phyloP scores from a whole-genome alignment of 2,797 vertebrate genomes.

The Trichosurus vulpecula region DNA sequence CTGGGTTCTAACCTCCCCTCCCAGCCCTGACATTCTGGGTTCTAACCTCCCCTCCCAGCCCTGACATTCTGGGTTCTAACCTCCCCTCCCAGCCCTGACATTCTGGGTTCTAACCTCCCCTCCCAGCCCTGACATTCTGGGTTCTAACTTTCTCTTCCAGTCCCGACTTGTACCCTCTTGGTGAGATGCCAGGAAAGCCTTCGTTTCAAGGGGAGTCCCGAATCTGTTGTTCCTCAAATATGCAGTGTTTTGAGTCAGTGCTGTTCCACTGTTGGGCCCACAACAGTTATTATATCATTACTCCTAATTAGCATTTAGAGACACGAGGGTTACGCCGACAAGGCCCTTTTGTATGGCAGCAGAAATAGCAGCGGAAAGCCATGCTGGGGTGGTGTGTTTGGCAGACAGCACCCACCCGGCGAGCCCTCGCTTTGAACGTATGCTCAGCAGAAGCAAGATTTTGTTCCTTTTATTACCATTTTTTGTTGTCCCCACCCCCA shows the following conservation, averaged over 20 bases:
- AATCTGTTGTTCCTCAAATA: conserved; percentile 72
- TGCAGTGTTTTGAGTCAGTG: conserved; percentile 76
- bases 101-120: not conserved
- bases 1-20: not conserved
- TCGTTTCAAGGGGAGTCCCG: conserved; percentile 59
- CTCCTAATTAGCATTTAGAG: conserved; percentile 75
- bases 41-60: not conserved
- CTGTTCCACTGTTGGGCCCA: conserved; percentile 73
- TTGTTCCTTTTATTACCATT: not conserved
- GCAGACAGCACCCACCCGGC: not conserved
- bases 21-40: not conserved
- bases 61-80: not conserved
- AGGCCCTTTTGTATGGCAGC: conserved; percentile 71
- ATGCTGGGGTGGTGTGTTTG: conserved; percentile 6
- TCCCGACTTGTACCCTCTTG: not conserved
- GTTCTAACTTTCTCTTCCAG: not conserved
- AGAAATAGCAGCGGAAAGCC: conserved; percentile 67
- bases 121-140: not conserved
- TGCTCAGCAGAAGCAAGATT: not conserved
- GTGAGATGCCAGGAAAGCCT: conserved; percentile 14
- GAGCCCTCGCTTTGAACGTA: not conserved
- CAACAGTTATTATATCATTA: conserved; percentile 78
- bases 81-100: not conserved
- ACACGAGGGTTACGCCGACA: conserved; percentile 40
- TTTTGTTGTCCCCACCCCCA: not conserved